These are phyloP conservation scores for Campopleginae sp. DNA, from an alignment of 2,888 invertebrate genomes.

Conservation along the genomic window DNA sequence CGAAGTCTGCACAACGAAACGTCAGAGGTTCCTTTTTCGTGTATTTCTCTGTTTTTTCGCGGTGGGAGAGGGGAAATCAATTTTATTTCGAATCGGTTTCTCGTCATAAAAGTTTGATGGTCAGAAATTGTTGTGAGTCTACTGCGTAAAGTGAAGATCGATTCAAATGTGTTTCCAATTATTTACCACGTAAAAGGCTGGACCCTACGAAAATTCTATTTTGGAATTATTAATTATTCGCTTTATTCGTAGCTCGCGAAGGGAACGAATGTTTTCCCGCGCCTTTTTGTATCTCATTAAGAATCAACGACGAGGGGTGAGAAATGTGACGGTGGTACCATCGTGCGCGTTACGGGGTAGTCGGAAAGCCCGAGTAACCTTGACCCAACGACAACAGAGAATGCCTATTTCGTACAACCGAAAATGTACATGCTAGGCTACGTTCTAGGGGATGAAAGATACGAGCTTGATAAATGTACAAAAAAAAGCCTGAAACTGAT, in stretches of 20 bases:
- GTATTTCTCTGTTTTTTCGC: not conserved
- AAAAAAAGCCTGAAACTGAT: slow-evolving; percentile 1
- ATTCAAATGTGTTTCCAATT: not conserved
- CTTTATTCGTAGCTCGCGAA: not conserved
- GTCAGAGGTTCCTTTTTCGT: not conserved
- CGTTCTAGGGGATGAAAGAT: slow-evolving; percentile 37
- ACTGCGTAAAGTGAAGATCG: not conserved
- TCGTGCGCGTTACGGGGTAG: slow-evolving; percentile 35
- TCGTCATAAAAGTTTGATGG: not conserved
- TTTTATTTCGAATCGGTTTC: not conserved
- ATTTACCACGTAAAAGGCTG: not conserved
- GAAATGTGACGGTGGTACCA: slow-evolving; percentile 43
- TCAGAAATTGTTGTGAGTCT: not conserved
- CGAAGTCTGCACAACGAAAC: slow-evolving; percentile 4
- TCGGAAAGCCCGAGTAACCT: slow-evolving; percentile 61
- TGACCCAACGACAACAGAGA: slow-evolving; percentile 61
- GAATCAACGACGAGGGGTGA: slow-evolving; percentile 55
- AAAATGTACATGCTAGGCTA: slow-evolving; percentile 61
- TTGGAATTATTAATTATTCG: not conserved
- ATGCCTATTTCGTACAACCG: slow-evolving; percentile 50
- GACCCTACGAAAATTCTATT: not conserved
- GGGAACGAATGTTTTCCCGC: not conserved
- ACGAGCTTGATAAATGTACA: not conserved
- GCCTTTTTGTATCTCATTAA: slow-evolving; percentile 48
- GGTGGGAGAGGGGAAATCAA: not conserved